A percentile compares a stretch with the other conserved stretches of the same genome.
Evolutionary conservation across 2,888 invertebrate genomes (phyloP).

Genomic region (Brenthis ino): DNA sequence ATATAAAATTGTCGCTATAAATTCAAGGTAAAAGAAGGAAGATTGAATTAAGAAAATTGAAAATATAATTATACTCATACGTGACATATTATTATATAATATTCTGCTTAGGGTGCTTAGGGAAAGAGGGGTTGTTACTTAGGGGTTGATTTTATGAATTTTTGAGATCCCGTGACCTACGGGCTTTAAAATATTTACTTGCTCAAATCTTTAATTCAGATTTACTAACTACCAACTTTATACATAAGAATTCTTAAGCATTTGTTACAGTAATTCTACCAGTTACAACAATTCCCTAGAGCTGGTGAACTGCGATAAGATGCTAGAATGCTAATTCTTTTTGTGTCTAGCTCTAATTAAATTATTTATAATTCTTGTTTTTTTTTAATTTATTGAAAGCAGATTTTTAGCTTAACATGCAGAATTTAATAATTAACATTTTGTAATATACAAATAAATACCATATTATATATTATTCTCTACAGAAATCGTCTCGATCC

Average conservation of each 20-base stretch:
- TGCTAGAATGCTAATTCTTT: slow-evolving; percentile 3
- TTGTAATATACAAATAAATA: too few relatives aligned
- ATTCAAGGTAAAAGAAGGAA: background rate
- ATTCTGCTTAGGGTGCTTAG: too few relatives aligned
- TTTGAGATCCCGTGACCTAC: too few relatives aligned
- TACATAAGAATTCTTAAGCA: background rate
- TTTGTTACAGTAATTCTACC: background rate
- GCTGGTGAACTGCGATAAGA: slow-evolving; percentile 8
- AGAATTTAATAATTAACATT: too few relatives aligned
- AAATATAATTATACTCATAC: background rate
- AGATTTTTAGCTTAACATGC: too few relatives aligned
- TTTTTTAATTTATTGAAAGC: background rate
- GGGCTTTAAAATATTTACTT: too few relatives aligned
- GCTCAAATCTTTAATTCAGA: too few relatives aligned
- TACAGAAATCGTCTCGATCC: too few relatives aligned
- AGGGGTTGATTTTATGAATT: too few relatives aligned
- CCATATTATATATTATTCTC: too few relatives aligned
- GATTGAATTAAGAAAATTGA: too few relatives aligned
- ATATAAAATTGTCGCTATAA: background rate
- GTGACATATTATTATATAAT: background rate
- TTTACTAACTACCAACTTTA: background rate
- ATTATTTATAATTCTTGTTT: background rate
- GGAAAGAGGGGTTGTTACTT: too few relatives aligned
- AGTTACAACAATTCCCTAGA: slow-evolving; percentile 10
- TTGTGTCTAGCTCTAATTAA: background rate